phyloP scores from a whole-genome alignment of 2,113 vertebrate species.

The Clarias macrocephalus region DNA sequence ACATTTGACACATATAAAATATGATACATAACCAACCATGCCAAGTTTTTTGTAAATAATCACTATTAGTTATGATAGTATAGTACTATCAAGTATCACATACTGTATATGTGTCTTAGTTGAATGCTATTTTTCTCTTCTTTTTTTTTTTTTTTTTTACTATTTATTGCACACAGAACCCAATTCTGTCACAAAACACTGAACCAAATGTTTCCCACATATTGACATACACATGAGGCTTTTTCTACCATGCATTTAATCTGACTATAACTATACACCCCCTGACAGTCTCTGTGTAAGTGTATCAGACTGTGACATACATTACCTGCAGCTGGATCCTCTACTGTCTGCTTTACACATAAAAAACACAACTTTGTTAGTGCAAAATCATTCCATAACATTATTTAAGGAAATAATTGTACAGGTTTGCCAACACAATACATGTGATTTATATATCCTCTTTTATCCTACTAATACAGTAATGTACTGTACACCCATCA shows the following conservation, averaged over 20 bases:
- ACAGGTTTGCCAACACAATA: background rate
- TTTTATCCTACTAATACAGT: background rate
- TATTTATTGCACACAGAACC: slow-evolving; percentile 6
- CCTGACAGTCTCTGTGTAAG: slow-evolving; percentile 24
- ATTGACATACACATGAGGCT: slow-evolving; percentile 21
- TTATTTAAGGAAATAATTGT: background rate
- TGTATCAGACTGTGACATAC: slow-evolving; percentile 53
- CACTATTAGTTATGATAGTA: background rate
- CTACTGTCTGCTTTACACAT: slow-evolving; percentile 34
- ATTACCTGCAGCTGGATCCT: slow-evolving; percentile 38
- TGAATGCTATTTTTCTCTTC: background rate
- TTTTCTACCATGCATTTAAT: slow-evolving; percentile 51
- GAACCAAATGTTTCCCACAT: slow-evolving; percentile 5
- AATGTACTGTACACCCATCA: too few species aligned
- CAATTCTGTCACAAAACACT: slow-evolving; percentile 27
- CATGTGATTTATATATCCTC: background rate
- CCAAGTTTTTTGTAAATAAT: slow-evolving; percentile 16
- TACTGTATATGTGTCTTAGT: background rate
- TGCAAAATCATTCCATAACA: background rate
- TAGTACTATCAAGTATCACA: slow-evolving; percentile 2
- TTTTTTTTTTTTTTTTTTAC: too few species aligned
- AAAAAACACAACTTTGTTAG: background rate
- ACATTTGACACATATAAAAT: background rate
- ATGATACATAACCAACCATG: slow-evolving; percentile 5
- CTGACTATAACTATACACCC: slow-evolving; percentile 51